Conservation (phyloP, 2,888 invertebrate genomes). For the Tenthredo amoena region DNA sequence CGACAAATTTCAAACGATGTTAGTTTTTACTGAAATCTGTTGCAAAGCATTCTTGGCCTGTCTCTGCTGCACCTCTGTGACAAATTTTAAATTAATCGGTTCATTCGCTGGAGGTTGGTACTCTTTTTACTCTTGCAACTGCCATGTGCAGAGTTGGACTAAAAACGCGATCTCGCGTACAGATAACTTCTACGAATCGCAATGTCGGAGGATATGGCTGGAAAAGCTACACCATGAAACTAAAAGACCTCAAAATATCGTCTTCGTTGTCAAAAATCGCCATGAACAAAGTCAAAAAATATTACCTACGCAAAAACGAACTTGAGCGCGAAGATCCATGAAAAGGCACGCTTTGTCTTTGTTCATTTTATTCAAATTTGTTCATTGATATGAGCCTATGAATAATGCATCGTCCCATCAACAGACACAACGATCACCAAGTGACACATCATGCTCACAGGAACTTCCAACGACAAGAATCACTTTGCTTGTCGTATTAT, state of each 20-base stretch:
- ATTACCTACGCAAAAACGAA: background rate
- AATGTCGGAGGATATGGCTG: background rate
- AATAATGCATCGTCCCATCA: background rate
- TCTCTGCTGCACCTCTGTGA: background rate
- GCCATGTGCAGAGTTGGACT: background rate
- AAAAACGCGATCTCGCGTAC: background rate
- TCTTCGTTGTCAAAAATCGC: background rate
- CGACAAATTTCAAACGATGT: background rate
- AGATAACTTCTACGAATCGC: background rate
- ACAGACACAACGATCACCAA: background rate
- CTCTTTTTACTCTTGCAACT: background rate
- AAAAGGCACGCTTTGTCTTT: background rate
- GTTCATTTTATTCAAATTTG: background rate
- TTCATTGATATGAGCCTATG: background rate
- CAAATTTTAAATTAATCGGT: slow-evolving; percentile 3
- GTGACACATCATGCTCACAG: slow-evolving; percentile 1
- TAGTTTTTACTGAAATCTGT: background rate
- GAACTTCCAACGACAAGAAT: background rate
- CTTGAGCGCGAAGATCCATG: background rate
- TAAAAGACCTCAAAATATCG: background rate
- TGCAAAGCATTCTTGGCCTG: background rate
- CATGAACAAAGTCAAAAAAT: background rate
- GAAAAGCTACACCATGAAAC: background rate
- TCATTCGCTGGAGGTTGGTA: background rate
- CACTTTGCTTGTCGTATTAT: background rate